phyloP scores from a whole-genome alignment of 2,113 vertebrate genomes.

The Rynchops niger region DNA sequence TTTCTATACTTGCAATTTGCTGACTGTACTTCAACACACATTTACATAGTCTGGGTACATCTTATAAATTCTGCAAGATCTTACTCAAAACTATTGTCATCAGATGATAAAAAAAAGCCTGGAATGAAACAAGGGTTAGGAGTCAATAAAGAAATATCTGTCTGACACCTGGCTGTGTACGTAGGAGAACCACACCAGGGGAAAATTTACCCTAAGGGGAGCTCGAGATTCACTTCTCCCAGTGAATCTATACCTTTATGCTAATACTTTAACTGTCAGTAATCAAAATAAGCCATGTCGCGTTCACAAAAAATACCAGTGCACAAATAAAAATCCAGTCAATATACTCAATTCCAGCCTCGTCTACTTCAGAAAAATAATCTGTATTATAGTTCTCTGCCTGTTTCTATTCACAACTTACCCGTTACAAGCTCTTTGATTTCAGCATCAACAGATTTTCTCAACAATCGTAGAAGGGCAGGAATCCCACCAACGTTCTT shows the following conservation, averaged over 20 bases:
- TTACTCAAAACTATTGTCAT: neutral
- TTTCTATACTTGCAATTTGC: neutral
- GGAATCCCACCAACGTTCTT: slow-evolving; percentile 93
- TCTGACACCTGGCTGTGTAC: neutral
- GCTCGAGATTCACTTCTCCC: neutral
- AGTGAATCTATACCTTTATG: neutral
- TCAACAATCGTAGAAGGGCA: slow-evolving; percentile 89
- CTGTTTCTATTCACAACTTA: slow-evolving; percentile 56
- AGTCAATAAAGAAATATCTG: neutral
- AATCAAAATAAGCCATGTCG: neutral
- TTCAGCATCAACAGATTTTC: slow-evolving; percentile 92
- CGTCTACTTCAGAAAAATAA: neutral
- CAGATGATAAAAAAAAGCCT: neutral
- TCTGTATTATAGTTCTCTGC: neutral
- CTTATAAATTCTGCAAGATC: neutral
- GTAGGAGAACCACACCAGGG: neutral
- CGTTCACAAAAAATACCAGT: neutral
- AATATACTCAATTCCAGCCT: neutral
- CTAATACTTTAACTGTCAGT: neutral
- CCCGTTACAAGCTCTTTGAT: slow-evolving; percentile 95
- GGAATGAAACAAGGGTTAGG: neutral
- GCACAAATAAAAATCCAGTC: neutral
- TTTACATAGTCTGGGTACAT: neutral
- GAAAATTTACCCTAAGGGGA: neutral
- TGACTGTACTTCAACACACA: neutral